phyloP scores from a whole-genome alignment of 1,140 invertebrate species.

The Penaeus vannamei region DNA sequence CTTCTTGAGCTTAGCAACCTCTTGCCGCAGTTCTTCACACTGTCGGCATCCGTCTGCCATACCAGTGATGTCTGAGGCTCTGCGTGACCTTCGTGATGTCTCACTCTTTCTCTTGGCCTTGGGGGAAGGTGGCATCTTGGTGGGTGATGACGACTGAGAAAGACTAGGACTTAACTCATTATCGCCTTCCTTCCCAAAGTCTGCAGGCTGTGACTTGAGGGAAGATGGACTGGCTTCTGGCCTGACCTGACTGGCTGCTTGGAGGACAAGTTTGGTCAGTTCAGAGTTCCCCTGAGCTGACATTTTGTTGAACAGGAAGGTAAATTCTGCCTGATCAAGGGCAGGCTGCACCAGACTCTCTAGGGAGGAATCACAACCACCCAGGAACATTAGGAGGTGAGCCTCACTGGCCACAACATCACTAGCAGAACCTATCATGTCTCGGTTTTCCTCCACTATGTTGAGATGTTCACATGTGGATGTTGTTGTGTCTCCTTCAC shows the following conservation, averaged over 20 bases:
- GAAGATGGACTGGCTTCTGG: conserved; percentile 8
- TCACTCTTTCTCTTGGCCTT: conserved; percentile 58
- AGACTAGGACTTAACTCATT: conserved; percentile 41
- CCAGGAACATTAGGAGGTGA: conserved; percentile 67
- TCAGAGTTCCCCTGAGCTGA: conserved; percentile 41
- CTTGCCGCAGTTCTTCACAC: conserved; percentile 77
- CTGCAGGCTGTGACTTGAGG: background rate
- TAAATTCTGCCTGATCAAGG: conserved; percentile 67
- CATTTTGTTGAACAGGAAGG: conserved; percentile 64
- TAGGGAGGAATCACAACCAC: conserved; percentile 65
- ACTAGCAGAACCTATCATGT: conserved; percentile 63
- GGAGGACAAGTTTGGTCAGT: conserved; percentile 38
- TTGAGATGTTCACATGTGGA: conserved; percentile 55
- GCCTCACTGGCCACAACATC: conserved; percentile 67
- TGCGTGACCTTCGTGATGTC: conserved; percentile 41
- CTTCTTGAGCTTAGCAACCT: conserved; percentile 72
- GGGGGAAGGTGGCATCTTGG: conserved; percentile 61
- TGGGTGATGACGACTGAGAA: conserved; percentile 41
- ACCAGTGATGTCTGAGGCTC: conserved; percentile 67
- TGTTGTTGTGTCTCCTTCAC: conserved; percentile 58
- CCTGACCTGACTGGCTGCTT: conserved; percentile 30
- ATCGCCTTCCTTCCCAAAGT: conserved; percentile 37
- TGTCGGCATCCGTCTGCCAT: conserved; percentile 74
- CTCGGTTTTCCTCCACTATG: conserved; percentile 65
- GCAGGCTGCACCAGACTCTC: conserved; percentile 66